Evolutionary conservation across 2,113 vertebrate species (phyloP).

Genomic region (Zapornia atra): DNA sequence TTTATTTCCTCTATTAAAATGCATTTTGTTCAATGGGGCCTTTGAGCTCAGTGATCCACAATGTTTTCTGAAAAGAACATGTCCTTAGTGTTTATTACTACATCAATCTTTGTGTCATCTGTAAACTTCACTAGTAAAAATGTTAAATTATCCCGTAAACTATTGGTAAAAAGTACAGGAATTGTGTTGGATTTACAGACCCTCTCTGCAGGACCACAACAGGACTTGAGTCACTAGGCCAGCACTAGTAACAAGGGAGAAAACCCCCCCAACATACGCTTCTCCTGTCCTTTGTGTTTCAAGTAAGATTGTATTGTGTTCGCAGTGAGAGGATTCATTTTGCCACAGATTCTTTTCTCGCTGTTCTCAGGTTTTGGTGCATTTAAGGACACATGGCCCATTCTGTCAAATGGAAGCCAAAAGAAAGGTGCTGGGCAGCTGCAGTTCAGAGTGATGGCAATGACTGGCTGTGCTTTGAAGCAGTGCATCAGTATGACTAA

Average conservation of each 20-base stretch:
- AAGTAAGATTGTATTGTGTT: neutral
- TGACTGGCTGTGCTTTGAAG: neutral
- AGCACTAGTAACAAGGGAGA: neutral
- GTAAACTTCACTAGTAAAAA: neutral
- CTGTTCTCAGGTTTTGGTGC: neutral
- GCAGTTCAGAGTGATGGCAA: neutral
- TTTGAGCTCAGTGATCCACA: neutral
- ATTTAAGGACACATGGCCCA: neutral
- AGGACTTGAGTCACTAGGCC: neutral
- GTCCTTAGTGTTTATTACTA: neutral
- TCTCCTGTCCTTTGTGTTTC: neutral
- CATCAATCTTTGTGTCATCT: neutral
- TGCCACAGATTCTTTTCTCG: neutral
- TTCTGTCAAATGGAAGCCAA: neutral
- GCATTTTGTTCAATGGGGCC: neutral
- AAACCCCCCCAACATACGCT: neutral
- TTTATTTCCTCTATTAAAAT: neutral
- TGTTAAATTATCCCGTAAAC: neutral
- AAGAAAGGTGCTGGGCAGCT: neutral
- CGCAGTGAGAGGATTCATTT: neutral
- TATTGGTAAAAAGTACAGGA: neutral
- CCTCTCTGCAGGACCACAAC: neutral
- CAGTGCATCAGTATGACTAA: neutral
- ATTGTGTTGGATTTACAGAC: neutral
- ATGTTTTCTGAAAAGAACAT: neutral